Evolutionary conservation across 1,140 invertebrate species (phyloP).

Genomic region (Drosophila sulfurigaster): DNA sequence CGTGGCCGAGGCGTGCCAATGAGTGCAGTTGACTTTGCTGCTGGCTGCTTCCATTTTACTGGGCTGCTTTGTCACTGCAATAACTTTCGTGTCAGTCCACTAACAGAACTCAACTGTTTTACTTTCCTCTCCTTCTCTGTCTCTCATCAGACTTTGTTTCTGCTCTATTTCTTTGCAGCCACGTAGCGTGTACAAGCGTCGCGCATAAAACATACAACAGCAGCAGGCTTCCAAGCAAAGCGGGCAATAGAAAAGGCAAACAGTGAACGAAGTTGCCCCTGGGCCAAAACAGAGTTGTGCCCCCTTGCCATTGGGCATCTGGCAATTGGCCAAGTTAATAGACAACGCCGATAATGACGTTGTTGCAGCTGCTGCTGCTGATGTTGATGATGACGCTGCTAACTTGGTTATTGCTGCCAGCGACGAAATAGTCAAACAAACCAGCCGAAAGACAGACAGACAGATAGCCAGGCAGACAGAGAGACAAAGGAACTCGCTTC

Average conservation of each 20-base stretch:
- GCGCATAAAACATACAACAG: constrained; percentile 59
- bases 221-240: not conserved
- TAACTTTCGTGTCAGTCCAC: constrained; percentile 79
- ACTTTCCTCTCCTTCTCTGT: constrained; percentile 4
- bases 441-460: constrained; percentile 12
- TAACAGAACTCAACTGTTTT: constrained; percentile 64
- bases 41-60: constrained; percentile 21
- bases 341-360: constrained; percentile 75
- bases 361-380: constrained; percentile 63
- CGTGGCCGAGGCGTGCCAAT: constrained; percentile 45
- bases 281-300: constrained; percentile 41
- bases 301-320: constrained; percentile 24
- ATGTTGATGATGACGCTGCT: constrained; percentile 77
- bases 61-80: constrained; percentile 66
- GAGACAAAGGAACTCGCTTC: constrained; percentile 1
- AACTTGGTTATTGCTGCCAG: constrained; percentile 79
- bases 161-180: constrained; percentile 50
- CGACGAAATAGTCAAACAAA: constrained; percentile 39
- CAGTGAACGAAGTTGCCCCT: constrained; percentile 25
- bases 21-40: constrained; percentile 58
- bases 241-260: constrained; percentile 55
- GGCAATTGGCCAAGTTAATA: constrained; percentile 83
- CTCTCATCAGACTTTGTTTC: constrained; percentile 1
- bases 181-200: constrained; percentile 10
- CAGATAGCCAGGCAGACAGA: constrained; percentile 9